Evolutionary conservation across 2,888 invertebrate genomes (phyloP), one percentile per base, ranked within the genome.

Genomic region (Cosmia pyralina): DNA sequence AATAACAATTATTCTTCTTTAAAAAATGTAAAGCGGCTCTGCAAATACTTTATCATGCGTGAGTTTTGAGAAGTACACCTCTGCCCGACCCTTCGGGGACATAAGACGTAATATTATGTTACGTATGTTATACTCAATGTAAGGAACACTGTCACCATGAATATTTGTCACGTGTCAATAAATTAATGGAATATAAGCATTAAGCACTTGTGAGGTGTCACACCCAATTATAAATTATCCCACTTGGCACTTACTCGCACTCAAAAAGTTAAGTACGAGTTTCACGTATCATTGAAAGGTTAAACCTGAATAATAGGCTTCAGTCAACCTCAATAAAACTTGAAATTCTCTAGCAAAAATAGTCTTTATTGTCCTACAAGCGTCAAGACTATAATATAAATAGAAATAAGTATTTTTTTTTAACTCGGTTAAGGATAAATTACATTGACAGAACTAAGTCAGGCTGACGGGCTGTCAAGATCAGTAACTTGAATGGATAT

Each of bases 391-490:
- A 50, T 57, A 72, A 72, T 62, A 73, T 69, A 62, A 75, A 75
- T 11, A 50, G 50, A 60, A 83, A 57, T 17, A 34, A 4, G 57
- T 28, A 8, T 55, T 28, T 15, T 55, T 55, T 55, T n/a, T n/a
- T 55, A 0, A 52, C 41, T 59, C 22, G 13, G 22, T 67, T 55
- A n/a, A 53, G 44, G 15, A 68, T 68, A 75, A 77, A 73, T 46
- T 71, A 59, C 50, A 65, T 73, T 70, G 82, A 78, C 75, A 75
- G 46, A 53, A 19, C 50, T 84, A 48, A 72, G 67, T 52, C 69
- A 66, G 64, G 55, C 53, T n/a, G 77, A 81, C 69, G 17, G 58
- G 53, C 69, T 84, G 78, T 78, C 82, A 84, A 53, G 65, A 71
- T 66, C 82, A 75, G 72, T 28, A 50, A 57, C 74, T 75, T 64